Evolutionary conservation across 35 echinoderm and acorn worm species (phyloP), one percentile per base, ranked within the genome.

Genomic region (Eucidaris tribuloides): DNA sequence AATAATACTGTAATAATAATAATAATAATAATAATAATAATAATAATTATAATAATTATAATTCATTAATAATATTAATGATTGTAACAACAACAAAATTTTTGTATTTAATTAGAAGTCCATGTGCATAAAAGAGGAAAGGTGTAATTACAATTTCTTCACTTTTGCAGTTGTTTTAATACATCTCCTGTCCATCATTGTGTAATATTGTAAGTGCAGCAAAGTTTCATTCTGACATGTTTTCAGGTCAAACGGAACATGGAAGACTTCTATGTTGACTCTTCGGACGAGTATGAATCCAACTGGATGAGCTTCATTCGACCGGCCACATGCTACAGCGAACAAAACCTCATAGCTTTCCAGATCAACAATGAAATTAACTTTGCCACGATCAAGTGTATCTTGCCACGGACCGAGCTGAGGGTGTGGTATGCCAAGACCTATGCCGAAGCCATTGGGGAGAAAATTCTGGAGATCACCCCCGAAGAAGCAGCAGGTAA

Each of bases 261-360:
- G 1, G 28, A 63, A 20, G 85, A 60, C 29, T 58, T 83, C 4
- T 92, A 86, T 49, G 52, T 97, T 6, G 94, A 97, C 86, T 89
- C 85, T 42, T 46, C 81, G 4, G 94, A 97, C 68, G 94, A 97
- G 49, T 82, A 77, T 28, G 90, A 92, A 7, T 89, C 90, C 24
- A 97, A 97, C 78, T 97, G 94, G 94, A 97, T 97, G 94, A 83
- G 86, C 7, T 97, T 97, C 42, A 85, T 97, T 5, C 80, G 94
- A 23, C 94, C 94, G 23, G 94, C 94, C 3, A 74, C 48, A 2
- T 71, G 81, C 38, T 92, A 97, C 83, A 89, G 88, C 24, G 94
- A 97, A 44, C 94, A 97, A 82, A 97, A 97, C 58, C 94, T 97
- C 5, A 89, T 97, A 61, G 94, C 94, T 13, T 97, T 89, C 45